Base-by-base conservation (phyloP, 2,113 vertebrate genomes). In the Uria lomvia region DNA sequence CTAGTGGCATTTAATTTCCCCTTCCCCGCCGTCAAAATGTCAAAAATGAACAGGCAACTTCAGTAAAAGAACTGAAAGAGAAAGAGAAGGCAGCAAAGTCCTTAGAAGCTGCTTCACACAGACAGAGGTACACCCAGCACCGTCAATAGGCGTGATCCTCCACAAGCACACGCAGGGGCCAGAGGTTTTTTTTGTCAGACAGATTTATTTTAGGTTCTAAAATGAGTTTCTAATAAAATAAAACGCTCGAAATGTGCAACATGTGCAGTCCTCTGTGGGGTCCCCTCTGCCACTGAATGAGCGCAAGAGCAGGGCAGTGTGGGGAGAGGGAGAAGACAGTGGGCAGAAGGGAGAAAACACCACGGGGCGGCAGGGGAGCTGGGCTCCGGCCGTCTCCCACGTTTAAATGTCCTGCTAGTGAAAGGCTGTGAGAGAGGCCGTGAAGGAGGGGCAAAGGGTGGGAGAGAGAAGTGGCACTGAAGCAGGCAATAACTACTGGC, bases 61-160 rank as follows among this genome's bases (percentile, higher is more conserved):
- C 50, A 92, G 53, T 88, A 72, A 70, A 78, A 62, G 88, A 97
- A 73, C 53, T 83, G 90, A 95, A 92, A 93, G 74, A 91, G 85
- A 92, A 94, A 91, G 55, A 56, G 78, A 73, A 88, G 50, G 66
- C 58, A 82, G 62, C 17, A 71, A 68, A 87, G 50, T 62, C 71
- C 70, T 92, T 58, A 89, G 77, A 91, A 92, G 62, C 55, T 45
- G 73, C 74, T 95, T 91, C 66, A 36, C 49, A 30, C 66, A 45
- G 71, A 49, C 47, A 85, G 45, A 81, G 34, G 23, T 62, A 34
- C n/a, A 42, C 9, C 58, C 0, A 0, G 42, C 38, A 27, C 38
- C 0, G 0, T 47, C 67, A 60, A 52, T 1, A 82, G 53, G 62
- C 2, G 0, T 0, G 0, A 50, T 85, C 32, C 47, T 70, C 36